Evolutionary conservation across 2,888 invertebrate species (phyloP), one percentile per base, ranked within the genome.

Genomic region (Drosophila subsilvestris): DNA sequence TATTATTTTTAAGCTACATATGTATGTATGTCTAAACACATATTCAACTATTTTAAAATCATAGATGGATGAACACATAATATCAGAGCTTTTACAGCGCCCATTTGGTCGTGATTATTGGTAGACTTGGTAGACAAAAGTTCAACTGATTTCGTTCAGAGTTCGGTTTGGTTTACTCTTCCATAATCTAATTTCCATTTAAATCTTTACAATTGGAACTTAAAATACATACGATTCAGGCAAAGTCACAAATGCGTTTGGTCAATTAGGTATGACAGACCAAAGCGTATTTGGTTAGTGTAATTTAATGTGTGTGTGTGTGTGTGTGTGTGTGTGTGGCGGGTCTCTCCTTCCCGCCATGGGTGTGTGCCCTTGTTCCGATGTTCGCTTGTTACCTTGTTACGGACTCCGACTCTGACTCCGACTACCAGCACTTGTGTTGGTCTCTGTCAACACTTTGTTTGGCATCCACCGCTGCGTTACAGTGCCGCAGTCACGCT

Each of bases 251-350:
- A 54, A 43, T 66, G 66, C 66, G 54, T 43, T 66, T 65, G 66
- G 65, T 66, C 54, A 66, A 66, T 66, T 66, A 66, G 66, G 65
- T 54, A 54, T 54, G 66, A 49, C n/a, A n/a, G 55, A 66, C 65
- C 54, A 48, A 66, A 66, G 54, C 32, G 65, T 66, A 66, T 66
- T 66, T 55, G 66, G 53, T 54, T 65, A 29, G 51, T 32, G 54
- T 14, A 50, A 62, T 27, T 50, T 25, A 44, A 12, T 22, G 25
- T 29, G 37, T 37, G 37, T 42, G 14, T 14, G 32, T 42, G 42
- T 14, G 17, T 42, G 45, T 10, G 20, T 14, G n/a, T 25, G 22
- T 27, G 47, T n/a, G n/a, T 12, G 44, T 17, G 5, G 12, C 12
- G 29, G 14, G 9, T 29, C 29, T 29, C 53, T 42, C 18, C 58